Conservation (phyloP, 2,797 vertebrate species). For the Alauda arvensis region DNA sequence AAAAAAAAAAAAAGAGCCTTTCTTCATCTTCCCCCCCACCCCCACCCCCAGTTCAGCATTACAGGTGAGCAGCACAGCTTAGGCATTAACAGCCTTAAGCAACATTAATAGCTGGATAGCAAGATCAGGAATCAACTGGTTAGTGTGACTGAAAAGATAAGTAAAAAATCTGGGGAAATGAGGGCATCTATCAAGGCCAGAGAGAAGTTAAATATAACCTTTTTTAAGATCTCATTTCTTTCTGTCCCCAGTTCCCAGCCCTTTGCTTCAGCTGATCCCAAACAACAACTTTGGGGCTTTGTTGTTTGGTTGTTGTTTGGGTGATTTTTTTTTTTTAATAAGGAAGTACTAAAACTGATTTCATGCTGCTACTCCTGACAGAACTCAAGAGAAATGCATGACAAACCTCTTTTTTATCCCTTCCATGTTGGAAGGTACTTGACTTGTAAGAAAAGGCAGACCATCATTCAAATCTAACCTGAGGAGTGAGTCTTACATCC, state of each 20-base stretch:
- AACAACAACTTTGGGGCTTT: neutral
- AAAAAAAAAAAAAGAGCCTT: neutral
- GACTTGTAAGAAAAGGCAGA: neutral
- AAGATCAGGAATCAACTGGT: neutral
- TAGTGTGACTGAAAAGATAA: neutral
- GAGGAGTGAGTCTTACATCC: neutral
- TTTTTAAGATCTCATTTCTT: neutral
- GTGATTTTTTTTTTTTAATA: neutral
- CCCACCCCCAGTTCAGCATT: neutral
- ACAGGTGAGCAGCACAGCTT: neutral
- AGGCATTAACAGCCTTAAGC: neutral
- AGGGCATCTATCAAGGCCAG: neutral
- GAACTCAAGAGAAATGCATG: neutral
- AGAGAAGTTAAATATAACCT: neutral
- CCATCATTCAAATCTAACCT: neutral
- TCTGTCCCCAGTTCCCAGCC: neutral
- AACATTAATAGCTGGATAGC: neutral
- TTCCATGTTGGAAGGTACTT: neutral
- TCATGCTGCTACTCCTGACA: neutral
- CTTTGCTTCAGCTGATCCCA: neutral
- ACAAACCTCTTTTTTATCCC: neutral
- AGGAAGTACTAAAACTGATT: neutral
- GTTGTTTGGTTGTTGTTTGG: rapidly evolving
- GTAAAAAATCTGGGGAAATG: neutral
- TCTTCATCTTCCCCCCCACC: rapidly evolving